Conservation (phyloP, 2,797 vertebrate genomes). For the Acanthopagrus latus region DNA sequence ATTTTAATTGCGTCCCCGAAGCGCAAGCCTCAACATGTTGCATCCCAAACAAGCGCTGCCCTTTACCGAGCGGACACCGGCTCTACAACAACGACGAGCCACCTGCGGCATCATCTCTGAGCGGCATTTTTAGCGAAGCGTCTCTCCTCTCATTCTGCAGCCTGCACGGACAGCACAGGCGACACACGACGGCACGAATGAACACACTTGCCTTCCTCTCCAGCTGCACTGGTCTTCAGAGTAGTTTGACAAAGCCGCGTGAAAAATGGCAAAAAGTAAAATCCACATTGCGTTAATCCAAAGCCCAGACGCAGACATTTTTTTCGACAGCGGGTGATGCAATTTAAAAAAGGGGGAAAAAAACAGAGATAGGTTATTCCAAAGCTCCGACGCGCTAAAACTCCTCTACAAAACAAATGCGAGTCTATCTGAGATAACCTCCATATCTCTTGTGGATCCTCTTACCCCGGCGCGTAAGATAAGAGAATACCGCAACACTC, state of each 20-base stretch:
- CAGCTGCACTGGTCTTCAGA: conserved; percentile 92
- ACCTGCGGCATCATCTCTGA: conserved; percentile 18
- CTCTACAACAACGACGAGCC: background rate
- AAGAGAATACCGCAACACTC: conserved; percentile 28
- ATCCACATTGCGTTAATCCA: conserved; percentile 80
- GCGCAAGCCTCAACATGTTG: conserved; percentile 58
- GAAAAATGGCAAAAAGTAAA: conserved; percentile 71
- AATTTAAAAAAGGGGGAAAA: background rate
- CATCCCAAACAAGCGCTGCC: conserved; percentile 12
- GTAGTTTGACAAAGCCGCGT: conserved; percentile 75
- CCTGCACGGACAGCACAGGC: background rate
- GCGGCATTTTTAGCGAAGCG: background rate
- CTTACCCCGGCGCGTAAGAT: conserved; percentile 44
- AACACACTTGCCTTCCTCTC: conserved; percentile 90
- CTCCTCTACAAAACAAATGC: conserved; percentile 44
- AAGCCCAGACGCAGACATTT: conserved; percentile 60
- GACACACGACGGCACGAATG: background rate
- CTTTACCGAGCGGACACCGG: background rate
- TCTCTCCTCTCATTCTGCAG: background rate
- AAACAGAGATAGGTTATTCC: conserved; percentile 26
- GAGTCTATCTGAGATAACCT: conserved; percentile 28
- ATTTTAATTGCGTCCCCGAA: conserved; percentile 49
- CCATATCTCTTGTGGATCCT: conserved; percentile 66
- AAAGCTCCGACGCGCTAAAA: conserved; percentile 18
- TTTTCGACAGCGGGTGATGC: conserved; percentile 29